Percentiles rank a stretch among this genome's conserved stretches.
Conservation (phyloP, 2,113 vertebrate species). For the Dasyurus viverrinus region DNA sequence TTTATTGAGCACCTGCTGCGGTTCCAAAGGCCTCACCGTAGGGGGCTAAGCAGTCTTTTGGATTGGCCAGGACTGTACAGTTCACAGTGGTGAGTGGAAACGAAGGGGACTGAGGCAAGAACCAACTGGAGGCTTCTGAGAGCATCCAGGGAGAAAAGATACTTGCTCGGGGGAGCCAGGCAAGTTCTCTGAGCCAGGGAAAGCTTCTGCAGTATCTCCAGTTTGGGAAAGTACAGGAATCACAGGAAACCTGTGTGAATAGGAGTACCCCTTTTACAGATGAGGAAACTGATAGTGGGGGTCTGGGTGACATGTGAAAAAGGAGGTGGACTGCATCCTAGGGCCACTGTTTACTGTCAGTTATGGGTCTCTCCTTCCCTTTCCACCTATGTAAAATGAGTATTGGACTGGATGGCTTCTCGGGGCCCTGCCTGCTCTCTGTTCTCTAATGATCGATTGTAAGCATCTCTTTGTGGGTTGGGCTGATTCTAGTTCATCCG, state of each 20-base stretch:
- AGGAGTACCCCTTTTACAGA: neutral
- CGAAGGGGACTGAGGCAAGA: neutral
- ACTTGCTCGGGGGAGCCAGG: neutral
- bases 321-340: no score
- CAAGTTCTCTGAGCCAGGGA: neutral
- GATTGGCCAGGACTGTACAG: no score
- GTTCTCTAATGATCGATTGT: neutral
- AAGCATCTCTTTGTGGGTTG: neutral
- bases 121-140: no score
- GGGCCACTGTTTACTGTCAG: no score
- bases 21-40: neutral
- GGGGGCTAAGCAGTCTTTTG: no score
- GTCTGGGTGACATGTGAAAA: neutral
- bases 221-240: neutral
- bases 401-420: no score
- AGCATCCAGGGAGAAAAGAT: neutral
- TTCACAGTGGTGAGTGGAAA: neutral
- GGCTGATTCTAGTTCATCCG: neutral
- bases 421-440: no score
- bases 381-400: no score
- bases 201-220: neutral
- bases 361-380: no score
- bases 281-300: neutral
- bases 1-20: neutral
- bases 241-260: neutral